A percentile compares a stretch with the other conserved stretches of the same genome.
Evolutionary conservation across 2,888 invertebrate species (phyloP).

Genomic region (Abrostola triplasia): DNA sequence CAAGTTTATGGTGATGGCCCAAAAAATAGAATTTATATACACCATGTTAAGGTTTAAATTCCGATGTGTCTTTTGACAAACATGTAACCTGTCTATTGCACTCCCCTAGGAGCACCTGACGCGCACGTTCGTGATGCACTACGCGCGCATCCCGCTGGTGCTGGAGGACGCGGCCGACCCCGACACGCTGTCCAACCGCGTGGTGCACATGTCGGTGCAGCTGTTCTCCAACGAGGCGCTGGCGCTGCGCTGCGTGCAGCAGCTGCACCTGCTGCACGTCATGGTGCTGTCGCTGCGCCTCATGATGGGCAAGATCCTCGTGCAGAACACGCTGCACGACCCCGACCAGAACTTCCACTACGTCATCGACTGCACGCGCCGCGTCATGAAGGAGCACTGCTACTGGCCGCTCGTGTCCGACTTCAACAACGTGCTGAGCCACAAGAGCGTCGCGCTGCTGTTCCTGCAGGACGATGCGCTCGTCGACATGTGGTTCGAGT

Average conservation of each 20-base stretch:
- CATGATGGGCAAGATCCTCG: constrained; percentile 97
- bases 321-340: constrained; percentile 95
- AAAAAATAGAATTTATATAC: too few relatives aligned
- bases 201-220: constrained; percentile 99
- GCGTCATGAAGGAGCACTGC: constrained; percentile 99
- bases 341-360: constrained; percentile 94
- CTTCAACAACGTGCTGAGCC: constrained; percentile 98
- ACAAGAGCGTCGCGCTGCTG: constrained; percentile 95
- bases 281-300: constrained; percentile 96
- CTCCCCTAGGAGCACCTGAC: constrained; percentile 94
- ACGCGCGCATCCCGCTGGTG: constrained; percentile 97
- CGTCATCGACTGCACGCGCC: constrained; percentile 96
- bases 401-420: constrained; percentile 99
- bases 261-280: constrained; percentile 96
- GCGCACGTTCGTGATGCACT: constrained; percentile 98
- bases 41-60: neutral
- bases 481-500: constrained; percentile 98
- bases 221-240: constrained; percentile 98
- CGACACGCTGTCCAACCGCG: constrained; percentile 97
- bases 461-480: constrained; percentile 96
- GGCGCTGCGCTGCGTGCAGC: constrained; percentile 96
- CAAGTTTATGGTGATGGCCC: too few relatives aligned
- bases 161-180: constrained; percentile 95
- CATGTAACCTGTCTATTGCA: neutral
- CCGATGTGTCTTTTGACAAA: neutral